A percentile compares a stretch with the other conserved stretches of the same genome.
These are phyloP conservation scores for Uropetala carovei DNA, from an alignment of 2,888 invertebrate species.

Conservation along the genomic window DNA sequence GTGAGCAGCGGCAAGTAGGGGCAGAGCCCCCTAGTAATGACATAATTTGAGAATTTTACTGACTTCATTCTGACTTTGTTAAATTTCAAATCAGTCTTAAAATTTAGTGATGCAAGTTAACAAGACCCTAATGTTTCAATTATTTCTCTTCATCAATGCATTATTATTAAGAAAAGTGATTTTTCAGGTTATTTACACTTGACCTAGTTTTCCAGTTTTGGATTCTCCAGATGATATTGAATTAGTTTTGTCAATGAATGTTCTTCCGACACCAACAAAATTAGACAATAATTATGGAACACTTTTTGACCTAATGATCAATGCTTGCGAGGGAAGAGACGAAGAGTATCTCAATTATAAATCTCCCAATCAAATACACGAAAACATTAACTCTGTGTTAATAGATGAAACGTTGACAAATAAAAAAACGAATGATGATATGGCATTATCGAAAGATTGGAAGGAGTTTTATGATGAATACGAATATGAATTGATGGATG, in stretches of 20 bases:
- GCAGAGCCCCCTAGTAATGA: too few species aligned
- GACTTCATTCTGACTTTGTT: too few species aligned
- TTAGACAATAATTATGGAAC: neutral
- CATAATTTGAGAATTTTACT: too few species aligned
- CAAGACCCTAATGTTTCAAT: too few species aligned
- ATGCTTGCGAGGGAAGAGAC: neutral
- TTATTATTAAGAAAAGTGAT: too few species aligned
- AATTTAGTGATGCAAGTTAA: too few species aligned
- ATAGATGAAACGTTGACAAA: neutral
- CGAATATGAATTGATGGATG: neutral
- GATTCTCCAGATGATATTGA: neutral
- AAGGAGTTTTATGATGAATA: neutral
- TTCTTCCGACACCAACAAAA: conserved; percentile 33
- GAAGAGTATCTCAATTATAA: conserved; percentile 6
- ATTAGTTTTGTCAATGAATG: neutral
- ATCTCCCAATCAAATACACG: neutral
- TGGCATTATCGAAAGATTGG: neutral
- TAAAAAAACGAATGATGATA: neutral
- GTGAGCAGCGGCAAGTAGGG: too few species aligned
- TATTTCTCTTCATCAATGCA: too few species aligned
- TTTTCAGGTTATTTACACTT: too few species aligned
- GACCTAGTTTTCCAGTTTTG: neutral
- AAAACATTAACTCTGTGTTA: neutral
- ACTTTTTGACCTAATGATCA: conserved; percentile 15
- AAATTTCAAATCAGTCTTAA: too few species aligned